Conservation (phyloP, 1,140 invertebrate species). For the Sipha flava region DNA sequence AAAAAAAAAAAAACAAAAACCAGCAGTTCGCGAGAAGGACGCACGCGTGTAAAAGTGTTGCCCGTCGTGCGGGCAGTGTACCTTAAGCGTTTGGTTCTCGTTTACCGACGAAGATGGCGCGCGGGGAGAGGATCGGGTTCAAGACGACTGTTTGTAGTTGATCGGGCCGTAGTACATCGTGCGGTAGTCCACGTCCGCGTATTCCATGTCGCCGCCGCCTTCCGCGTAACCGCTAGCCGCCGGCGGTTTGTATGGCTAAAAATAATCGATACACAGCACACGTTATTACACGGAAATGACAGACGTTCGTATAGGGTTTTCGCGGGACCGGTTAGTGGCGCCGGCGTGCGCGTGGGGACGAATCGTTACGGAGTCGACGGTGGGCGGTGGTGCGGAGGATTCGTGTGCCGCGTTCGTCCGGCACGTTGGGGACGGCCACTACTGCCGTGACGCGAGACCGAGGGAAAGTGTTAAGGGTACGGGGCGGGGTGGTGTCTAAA, state of each 20-base stretch:
- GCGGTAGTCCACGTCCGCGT: conserved; percentile 79
- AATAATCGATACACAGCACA: conserved; percentile 30
- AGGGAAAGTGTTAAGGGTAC: too few species aligned
- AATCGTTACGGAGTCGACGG: neutral
- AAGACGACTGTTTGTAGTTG: conserved; percentile 79
- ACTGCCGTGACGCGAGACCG: too few species aligned
- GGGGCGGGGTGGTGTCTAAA: conserved; percentile 45
- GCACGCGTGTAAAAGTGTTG: too few species aligned
- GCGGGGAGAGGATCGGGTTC: neutral
- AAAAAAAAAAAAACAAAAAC: too few species aligned
- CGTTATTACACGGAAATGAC: neutral
- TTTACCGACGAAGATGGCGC: too few species aligned
- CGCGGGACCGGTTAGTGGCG: neutral
- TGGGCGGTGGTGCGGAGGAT: neutral
- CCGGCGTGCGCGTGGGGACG: neutral
- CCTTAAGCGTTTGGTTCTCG: too few species aligned
- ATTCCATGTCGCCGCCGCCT: conserved; percentile 69
- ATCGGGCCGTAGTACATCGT: conserved; percentile 63
- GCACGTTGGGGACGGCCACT: too few species aligned
- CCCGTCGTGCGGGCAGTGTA: too few species aligned
- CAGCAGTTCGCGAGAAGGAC: too few species aligned
- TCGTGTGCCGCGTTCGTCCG: too few species aligned
- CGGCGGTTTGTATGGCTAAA: conserved; percentile 53
- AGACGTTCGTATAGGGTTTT: neutral
- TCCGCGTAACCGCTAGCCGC: conserved; percentile 41